These are phyloP conservation scores for Caenorhabditis brenneri DNA, from an alignment of 1,140 invertebrate genomes.

Conservation along the genomic window DNA sequence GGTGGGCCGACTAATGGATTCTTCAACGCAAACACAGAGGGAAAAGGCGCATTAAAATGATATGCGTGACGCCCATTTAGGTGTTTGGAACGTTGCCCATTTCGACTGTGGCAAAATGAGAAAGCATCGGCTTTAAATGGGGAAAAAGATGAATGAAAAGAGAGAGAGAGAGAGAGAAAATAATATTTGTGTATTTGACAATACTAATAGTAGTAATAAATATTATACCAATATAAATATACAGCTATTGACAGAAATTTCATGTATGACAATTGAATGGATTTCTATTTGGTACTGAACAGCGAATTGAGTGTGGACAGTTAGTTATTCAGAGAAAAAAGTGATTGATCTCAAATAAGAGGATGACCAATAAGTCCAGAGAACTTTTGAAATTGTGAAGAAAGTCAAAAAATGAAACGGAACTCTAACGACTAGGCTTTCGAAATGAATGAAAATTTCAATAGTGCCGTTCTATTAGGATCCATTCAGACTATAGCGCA, in stretches of 20 bases:
- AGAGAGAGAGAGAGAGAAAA: neutral
- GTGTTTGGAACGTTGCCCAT: constrained; percentile 36
- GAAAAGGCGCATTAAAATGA: constrained; percentile 22
- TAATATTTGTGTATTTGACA: neutral
- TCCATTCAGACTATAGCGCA: no score
- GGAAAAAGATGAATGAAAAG: no score
- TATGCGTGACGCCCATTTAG: constrained; percentile 27
- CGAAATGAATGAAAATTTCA: no score
- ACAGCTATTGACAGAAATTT: neutral
- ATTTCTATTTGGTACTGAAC: neutral
- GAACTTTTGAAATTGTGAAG: no score
- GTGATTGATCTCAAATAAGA: no score
- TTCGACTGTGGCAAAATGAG: neutral
- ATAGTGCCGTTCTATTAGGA: no score
- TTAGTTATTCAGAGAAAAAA: no score
- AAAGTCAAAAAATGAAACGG: no score
- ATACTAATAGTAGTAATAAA: constrained; percentile 31
- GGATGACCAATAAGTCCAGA: no score
- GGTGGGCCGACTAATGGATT: constrained; percentile 5
- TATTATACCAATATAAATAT: constrained; percentile 12
- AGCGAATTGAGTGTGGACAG: neutral
- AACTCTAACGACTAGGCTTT: no score
- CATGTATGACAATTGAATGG: neutral
- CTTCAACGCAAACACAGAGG: neutral
- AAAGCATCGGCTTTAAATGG: neutral